phyloP scores from a whole-genome alignment of 2,113 vertebrate species.

The Platysteira castanea region DNA sequence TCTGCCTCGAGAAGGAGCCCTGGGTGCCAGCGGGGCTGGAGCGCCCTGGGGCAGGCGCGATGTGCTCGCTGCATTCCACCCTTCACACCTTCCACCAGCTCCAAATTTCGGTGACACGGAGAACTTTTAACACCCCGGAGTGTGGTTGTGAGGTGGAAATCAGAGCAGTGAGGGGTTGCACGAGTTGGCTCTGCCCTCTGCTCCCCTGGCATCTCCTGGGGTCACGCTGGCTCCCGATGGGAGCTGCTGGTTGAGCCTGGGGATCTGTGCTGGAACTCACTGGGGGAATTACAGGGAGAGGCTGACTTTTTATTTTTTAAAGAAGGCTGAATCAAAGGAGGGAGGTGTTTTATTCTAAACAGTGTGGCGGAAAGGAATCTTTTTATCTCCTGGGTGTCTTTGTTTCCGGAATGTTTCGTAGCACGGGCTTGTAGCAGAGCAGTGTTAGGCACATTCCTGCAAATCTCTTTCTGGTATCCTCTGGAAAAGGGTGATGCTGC shows the following conservation, averaged over 20 bases:
- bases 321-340: background rate
- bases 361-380: background rate
- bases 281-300: background rate
- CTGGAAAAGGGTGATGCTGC: background rate
- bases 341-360: background rate
- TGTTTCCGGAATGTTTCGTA: background rate
- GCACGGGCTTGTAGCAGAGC: background rate
- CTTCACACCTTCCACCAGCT: accelerated
- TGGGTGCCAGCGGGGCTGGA: accelerated
- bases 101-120: accelerated
- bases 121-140: background rate
- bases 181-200: background rate
- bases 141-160: background rate
- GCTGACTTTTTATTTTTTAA: accelerated
- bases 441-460: background rate
- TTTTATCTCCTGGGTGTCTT: background rate
- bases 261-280: accelerated
- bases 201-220: background rate
- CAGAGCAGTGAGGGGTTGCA: background rate
- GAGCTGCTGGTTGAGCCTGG: background rate
- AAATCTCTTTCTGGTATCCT: background rate
- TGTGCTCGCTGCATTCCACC: accelerated
- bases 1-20: background rate
- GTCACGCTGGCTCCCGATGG: accelerated
- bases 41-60: accelerated